Percentiles rank a stretch among this genome's conserved stretches.
Conservation (phyloP, 2,888 invertebrate genomes). For the Eulithis testata region DNA sequence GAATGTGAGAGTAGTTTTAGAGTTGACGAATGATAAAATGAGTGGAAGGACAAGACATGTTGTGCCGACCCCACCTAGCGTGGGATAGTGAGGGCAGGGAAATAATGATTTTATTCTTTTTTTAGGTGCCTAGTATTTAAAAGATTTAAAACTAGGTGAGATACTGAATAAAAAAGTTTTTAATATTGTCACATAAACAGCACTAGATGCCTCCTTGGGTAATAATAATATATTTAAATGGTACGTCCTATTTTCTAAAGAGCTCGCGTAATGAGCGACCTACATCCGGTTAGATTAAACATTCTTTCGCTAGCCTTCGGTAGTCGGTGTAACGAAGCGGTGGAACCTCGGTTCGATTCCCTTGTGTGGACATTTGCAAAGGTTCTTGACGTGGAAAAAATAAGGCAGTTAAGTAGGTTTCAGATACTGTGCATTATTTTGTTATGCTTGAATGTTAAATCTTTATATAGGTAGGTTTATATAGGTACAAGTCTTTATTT, state of each 20-base stretch:
- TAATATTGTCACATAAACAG: background rate
- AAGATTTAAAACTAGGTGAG: no score
- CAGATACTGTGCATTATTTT: background rate
- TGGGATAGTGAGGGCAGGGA: no score
- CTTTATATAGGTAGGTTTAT: no score
- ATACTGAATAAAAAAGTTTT: no score
- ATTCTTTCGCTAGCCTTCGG: constrained; percentile 17
- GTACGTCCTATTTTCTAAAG: constrained; percentile 16
- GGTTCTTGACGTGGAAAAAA: background rate
- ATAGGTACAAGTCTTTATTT: no score
- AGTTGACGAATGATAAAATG: no score
- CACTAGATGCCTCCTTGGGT: background rate
- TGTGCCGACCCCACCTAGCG: no score
- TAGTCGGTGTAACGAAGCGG: constrained; percentile 12
- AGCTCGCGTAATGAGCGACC: constrained; percentile 27
- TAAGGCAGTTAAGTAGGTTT: background rate
- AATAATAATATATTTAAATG: constrained; percentile 3
- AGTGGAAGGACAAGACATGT: no score
- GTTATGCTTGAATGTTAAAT: no score
- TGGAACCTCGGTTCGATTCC: constrained; percentile 13
- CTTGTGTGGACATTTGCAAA: constrained; percentile 9
- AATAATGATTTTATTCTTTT: no score
- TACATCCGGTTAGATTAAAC: constrained; percentile 31
- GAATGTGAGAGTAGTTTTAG: no score
- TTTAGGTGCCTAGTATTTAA: no score